Percentiles rank a stretch among this genome's conserved stretches.
Conservation (phyloP, 2,888 invertebrate species). For the Spialia ferax region DNA sequence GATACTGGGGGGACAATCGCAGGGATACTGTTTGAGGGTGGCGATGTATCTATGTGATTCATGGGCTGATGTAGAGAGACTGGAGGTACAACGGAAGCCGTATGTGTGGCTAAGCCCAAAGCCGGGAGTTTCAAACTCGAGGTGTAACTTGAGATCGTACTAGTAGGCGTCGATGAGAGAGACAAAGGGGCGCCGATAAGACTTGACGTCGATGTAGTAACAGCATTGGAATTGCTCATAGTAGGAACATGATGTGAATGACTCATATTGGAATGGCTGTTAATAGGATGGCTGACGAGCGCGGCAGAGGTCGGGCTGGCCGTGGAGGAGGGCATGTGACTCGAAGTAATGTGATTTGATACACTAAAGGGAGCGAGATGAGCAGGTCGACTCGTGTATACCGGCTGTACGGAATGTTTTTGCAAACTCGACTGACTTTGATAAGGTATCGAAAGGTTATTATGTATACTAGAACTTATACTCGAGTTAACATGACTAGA, state of each 20-base stretch:
- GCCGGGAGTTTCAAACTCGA: slow-evolving; percentile 71
- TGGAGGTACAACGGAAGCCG: slow-evolving; percentile 58
- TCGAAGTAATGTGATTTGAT: slow-evolving; percentile 80
- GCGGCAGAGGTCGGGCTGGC: slow-evolving; percentile 70
- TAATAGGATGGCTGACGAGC: slow-evolving; percentile 68
- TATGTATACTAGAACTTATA: slow-evolving; percentile 77
- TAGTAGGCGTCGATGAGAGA: slow-evolving; percentile 62
- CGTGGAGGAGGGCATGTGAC: slow-evolving; percentile 84
- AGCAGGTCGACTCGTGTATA: slow-evolving; percentile 72
- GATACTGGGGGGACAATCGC: slow-evolving; percentile 60
- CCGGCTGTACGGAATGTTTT: slow-evolving; percentile 82
- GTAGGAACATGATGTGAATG: slow-evolving; percentile 68
- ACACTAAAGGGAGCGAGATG: slow-evolving; percentile 77
- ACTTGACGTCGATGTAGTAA: slow-evolving; percentile 64
- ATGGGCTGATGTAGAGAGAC: slow-evolving; percentile 63
- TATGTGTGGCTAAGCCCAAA: slow-evolving; percentile 62
- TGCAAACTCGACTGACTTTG: slow-evolving; percentile 80
- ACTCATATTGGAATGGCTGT: slow-evolving; percentile 74
- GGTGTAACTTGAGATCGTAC: slow-evolving; percentile 70
- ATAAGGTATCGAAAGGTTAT: slow-evolving; percentile 72
- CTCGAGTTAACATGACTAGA: slow-evolving; percentile 84
- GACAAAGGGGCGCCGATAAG: slow-evolving; percentile 64
- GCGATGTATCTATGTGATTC: slow-evolving; percentile 63
- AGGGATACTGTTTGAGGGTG: slow-evolving; percentile 57
- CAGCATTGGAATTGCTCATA: slow-evolving; percentile 60